Evolutionary conservation across 2,113 vertebrate genomes (phyloP), one percentile per base, ranked within the genome.

Genomic region (Nerophis lumbriciformis): DNA sequence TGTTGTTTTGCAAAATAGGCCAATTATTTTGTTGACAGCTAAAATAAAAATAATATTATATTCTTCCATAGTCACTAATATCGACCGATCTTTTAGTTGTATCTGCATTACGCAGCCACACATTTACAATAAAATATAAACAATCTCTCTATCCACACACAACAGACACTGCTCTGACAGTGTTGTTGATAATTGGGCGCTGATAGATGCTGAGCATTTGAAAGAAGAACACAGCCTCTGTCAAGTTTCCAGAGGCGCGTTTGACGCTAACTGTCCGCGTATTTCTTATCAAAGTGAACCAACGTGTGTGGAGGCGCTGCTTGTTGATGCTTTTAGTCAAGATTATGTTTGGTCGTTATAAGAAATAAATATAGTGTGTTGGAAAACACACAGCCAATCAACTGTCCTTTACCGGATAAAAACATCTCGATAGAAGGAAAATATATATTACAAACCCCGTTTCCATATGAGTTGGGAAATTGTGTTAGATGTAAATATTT

Each of bases 141-240:
- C 21, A 13, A 4, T 14, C 48, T 6, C 16, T 5, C 37, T 75
- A 42, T 49, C 62, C 16, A 53, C 55, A 55, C 48, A 57, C 37
- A 55, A 44, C 37, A 55, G 63, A 64, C 11, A 35, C 38, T 56
- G 15, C 35, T 35, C 66, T 50, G 28, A 68, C 60, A 50, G 48
- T 12, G 0, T 10, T 50, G 61, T 10, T 64, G 53, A 28, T 65
- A 53, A 77, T 58, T 66, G 66, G 53, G 28, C 13, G 12, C 8
- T 15, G 56, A 66, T 59, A 42, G 35, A 38, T 66, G 28, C 21
- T 37, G 21, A 12, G 49, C 19, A 60, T 42, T 64, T 61, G 35
- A 76, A 50, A 63, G 48, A 77, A 62, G 8, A 39, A 39, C 53
- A 56, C 39, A 63, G 13, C 19, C 52, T 44, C 21, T 39, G 39